Evolutionary conservation across 1,140 invertebrate genomes (phyloP), one percentile per base, ranked within the genome.

Genomic region (Limonius californicus): DNA sequence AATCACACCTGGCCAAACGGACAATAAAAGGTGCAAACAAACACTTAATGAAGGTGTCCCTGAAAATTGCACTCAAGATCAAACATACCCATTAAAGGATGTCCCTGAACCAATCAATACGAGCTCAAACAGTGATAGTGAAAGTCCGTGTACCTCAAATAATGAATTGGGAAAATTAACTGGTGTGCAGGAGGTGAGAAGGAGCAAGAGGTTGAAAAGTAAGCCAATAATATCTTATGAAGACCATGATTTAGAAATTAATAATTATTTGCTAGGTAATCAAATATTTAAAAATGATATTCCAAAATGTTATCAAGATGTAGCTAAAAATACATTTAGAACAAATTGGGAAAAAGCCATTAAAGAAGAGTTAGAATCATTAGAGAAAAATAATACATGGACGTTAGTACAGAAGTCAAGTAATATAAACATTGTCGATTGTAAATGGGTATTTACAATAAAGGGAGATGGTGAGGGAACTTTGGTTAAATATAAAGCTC

Each of bases 401-500:
- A n/a, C n/a, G n/a, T n/a, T n/a, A n/a, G n/a, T n/a, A 35, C 15
- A 43, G 20, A 56, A 61, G 56, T 32, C 60, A 16, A 8, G 20
- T 6, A 32, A 11, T 32, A 32, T 32, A 32, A n/a, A 32, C 11
- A 11, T n/a, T n/a, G n/a, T n/a, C n/a, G n/a, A n/a, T n/a, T n/a
- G n/a, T n/a, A n/a, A n/a, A n/a, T n/a, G n/a, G 27, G 11, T 32
- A 4, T 32, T 59, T 54, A 77, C 77, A 8, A 72, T 79, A 23
- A 61, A 72, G 43, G 72, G 73, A 32, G 72, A 78, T 14, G 50
- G 74, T 70, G 11, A 74, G 72, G 7, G 20, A 7, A 6, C 6
- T 6, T 9, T 14, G 9, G 50, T 19, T 3, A 18, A 23, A 23
- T 54, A 54, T 23, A 54, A 54, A 23, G 16, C 18, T 8, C 7